Evolutionary conservation across 2,888 invertebrate genomes (phyloP), one percentile per base, ranked within the genome.

Genomic region (Perizoma affinitatum): DNA sequence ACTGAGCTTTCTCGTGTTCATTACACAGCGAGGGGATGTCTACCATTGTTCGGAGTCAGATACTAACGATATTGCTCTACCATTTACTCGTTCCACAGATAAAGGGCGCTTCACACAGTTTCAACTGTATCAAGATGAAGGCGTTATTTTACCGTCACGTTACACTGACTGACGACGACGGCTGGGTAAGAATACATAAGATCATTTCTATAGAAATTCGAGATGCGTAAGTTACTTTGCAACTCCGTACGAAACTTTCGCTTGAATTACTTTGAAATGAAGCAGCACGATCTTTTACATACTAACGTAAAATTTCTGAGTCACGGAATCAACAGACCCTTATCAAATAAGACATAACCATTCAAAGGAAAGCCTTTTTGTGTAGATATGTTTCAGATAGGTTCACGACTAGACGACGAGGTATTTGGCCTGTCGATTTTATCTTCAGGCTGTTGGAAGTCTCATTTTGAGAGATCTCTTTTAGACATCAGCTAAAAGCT

Each of bases 11-110:
- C 73, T 73, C 70, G 71, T 78, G 78, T 82, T 83, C 79, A 81
- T 83, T 82, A 82, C 72, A 75, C 71, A 75, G 77, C 73, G 75
- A 77, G 79, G 82, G 79, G 73, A 74, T 72, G 79, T 75, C 74
- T 78, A 61, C 78, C 74, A 85, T 86, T 86, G 86, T 87, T 81
- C 73, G 71, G 72, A 69, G 72, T 69, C 72, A 77, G 83, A 81
- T 83, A 79, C 75, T 80, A 82, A 81, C 79, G 83, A 82, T 86
- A 86, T 83, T 82, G 81, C 82, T 74, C 79, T 75, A 67, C 79
- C 78, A 78, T 84, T 85, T 79, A 69, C 79, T 76, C 75, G 75
- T 76, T 79, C 75, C 75, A 65, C 69, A 85, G 84, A 87, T 87
- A 86, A 86, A 86, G 84, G 79, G 80, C 50, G 70, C 69, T 75